Evolutionary conservation across 2,113 vertebrate genomes (phyloP).

Genomic region (Mellivora capensis): DNA sequence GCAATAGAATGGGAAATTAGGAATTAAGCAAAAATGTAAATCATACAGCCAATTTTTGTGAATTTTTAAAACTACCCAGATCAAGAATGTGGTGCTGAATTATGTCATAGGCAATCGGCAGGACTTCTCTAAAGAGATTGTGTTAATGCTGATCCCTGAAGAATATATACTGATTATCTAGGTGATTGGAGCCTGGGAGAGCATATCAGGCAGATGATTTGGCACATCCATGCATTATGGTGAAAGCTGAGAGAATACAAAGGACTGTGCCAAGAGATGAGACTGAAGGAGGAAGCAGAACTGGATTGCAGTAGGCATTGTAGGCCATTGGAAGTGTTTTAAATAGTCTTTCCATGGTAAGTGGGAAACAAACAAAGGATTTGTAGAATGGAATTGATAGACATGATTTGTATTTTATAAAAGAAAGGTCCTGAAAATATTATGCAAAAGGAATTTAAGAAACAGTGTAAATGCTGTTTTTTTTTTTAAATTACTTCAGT

Average conservation of each 20-base stretch:
- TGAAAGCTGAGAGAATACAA: neutral
- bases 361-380: neutral
- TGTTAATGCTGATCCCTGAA: neutral
- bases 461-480: neutral
- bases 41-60: neutral
- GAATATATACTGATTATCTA: too few relatives aligned
- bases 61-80: neutral
- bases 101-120: neutral
- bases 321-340: neutral
- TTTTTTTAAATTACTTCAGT: neutral
- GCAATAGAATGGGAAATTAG: neutral
- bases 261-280: neutral
- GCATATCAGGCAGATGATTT: neutral
- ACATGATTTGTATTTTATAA: neutral
- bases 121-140: neutral
- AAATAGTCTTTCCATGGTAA: neutral
- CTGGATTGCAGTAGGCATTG: fast-evolving
- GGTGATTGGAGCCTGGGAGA: too few relatives aligned
- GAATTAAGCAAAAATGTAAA: neutral
- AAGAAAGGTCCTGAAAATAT: neutral
- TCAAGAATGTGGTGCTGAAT: neutral
- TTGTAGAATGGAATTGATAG: neutral
- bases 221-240: neutral
- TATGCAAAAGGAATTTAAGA: neutral
- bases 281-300: neutral